A percentile compares a stretch with the other conserved stretches of the same genome.
phyloP scores from a whole-genome alignment of 2,888 invertebrate species.

The Ctenicera cuprea region DNA sequence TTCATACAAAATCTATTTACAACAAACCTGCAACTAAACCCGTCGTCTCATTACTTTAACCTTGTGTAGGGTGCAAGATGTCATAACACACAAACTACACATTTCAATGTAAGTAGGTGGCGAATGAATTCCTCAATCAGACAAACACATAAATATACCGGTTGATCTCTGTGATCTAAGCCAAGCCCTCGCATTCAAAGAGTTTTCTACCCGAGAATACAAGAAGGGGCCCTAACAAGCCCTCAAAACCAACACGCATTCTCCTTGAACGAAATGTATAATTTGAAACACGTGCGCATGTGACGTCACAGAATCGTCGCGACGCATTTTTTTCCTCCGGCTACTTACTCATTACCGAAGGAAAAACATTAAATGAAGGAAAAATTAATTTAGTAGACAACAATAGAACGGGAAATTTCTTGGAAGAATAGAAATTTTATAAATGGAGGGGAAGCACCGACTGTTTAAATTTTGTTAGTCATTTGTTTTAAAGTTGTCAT shows the following conservation, averaged over 20 bases:
- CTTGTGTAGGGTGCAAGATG: constrained; percentile 10
- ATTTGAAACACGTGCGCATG: constrained; percentile 50
- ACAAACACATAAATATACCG: constrained; percentile 25
- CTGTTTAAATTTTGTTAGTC: background rate
- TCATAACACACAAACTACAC: constrained; percentile 14
- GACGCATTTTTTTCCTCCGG: constrained; percentile 43
- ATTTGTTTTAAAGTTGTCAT: background rate
- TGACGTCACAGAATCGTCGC: constrained; percentile 47
- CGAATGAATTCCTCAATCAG: constrained; percentile 35
- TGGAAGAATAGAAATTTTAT: background rate
- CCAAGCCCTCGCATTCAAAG: background rate
- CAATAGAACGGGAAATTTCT: background rate
- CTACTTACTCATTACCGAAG: background rate
- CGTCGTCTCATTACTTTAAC: constrained; percentile 19
- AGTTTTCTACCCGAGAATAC: background rate
- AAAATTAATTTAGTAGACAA: background rate
- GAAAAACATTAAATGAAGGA: constrained; percentile 14
- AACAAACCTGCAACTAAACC: background rate
- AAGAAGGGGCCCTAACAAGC: background rate
- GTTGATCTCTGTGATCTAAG: constrained; percentile 24
- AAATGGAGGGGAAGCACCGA: background rate
- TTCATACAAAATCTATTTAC: no score
- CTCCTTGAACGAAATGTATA: constrained; percentile 43
- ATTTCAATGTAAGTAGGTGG: constrained; percentile 16
- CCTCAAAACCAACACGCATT: background rate